Evolutionary conservation across 1,140 invertebrate genomes (phyloP).

Genomic region (Dendrolimus punctatus): DNA sequence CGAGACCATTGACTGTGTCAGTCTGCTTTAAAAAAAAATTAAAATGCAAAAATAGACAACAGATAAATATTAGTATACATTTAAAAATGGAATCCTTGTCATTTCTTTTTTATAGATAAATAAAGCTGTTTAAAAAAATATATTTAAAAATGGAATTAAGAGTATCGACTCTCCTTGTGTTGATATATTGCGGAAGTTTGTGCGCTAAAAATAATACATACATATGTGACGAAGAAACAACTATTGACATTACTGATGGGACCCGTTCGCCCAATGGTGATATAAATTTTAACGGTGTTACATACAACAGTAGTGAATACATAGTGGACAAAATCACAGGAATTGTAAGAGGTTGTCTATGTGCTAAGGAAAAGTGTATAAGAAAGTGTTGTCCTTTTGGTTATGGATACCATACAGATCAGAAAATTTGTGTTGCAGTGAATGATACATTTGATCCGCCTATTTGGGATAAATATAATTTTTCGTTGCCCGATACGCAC

Average conservation of each 20-base stretch:
- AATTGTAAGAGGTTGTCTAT: conserved; percentile 26
- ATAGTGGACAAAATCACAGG: conserved; percentile 18
- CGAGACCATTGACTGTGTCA: too few species aligned
- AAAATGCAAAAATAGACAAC: too few species aligned
- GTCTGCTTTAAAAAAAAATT: too few species aligned
- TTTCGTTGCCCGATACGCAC: conserved; percentile 11
- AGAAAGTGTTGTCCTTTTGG: conserved; percentile 37
- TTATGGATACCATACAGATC: conserved; percentile 9
- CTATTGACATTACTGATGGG: conserved; percentile 28
- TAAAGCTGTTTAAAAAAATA: too few species aligned
- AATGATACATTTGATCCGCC: conserved; percentile 19
- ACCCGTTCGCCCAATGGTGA: conserved; percentile 15
- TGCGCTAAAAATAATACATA: neutral
- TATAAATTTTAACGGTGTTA: conserved; percentile 19
- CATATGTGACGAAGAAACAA: conserved; percentile 4
- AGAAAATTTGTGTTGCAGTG: conserved; percentile 19
- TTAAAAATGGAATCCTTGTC: too few species aligned
- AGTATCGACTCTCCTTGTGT: too few species aligned
- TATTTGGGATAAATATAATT: conserved; percentile 21
- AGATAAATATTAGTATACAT: too few species aligned
- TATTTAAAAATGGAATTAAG: too few species aligned
- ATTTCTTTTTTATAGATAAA: too few species aligned
- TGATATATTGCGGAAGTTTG: neutral
- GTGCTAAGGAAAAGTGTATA: conserved; percentile 23
- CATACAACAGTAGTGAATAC: conserved; percentile 26